These are phyloP conservation scores for Pogonocherus hispidulus DNA, from an alignment of 2,888 invertebrate genomes.

Conservation along the genomic window DNA sequence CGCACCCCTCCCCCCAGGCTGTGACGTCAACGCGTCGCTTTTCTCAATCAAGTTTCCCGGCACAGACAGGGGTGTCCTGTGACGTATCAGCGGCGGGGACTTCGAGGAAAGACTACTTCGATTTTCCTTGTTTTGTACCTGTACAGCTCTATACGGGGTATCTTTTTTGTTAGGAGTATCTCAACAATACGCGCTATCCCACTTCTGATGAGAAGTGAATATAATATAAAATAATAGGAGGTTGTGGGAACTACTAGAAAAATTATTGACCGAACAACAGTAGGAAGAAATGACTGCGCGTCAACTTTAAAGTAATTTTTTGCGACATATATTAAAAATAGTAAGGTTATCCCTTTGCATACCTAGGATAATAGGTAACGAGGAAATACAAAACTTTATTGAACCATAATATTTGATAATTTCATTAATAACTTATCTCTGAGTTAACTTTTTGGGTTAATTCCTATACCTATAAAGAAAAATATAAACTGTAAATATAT, in stretches of 20 bases:
- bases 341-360: too few relatives aligned
- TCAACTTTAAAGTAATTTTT: too few relatives aligned
- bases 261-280: too few relatives aligned
- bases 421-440: too few relatives aligned
- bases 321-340: too few relatives aligned
- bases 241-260: not conserved
- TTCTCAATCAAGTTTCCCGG: not conserved
- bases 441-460: too few relatives aligned
- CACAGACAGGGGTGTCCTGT: not conserved
- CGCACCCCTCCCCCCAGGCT: constrained; percentile 39
- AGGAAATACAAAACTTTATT: too few relatives aligned
- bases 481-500: too few relatives aligned
- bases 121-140: not conserved
- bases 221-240: not conserved
- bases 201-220: not conserved
- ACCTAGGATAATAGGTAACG: too few relatives aligned
- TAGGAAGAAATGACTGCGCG: too few relatives aligned
- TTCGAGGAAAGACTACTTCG: not conserved
- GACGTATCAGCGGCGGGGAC: not conserved
- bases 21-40: constrained; percentile 51
- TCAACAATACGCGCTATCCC: not conserved
- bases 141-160: not conserved
- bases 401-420: too few relatives aligned
- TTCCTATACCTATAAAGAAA: too few relatives aligned
- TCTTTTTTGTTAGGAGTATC: not conserved